These are phyloP conservation scores for Calyptomena viridis DNA, from an alignment of 2,113 vertebrate genomes.

Conservation along the genomic window DNA sequence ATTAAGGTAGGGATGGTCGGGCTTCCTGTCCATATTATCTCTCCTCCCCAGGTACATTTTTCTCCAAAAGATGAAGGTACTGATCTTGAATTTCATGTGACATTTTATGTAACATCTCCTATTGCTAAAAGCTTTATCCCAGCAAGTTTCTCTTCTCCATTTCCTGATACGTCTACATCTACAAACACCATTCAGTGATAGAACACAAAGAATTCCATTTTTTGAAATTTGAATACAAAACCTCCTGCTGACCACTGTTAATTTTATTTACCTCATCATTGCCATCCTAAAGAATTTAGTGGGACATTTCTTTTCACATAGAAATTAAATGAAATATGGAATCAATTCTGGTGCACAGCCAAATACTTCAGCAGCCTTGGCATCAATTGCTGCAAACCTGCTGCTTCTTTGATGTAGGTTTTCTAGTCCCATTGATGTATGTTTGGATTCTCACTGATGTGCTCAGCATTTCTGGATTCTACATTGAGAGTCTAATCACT, in stretches of 20 bases:
- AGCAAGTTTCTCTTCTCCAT: background rate
- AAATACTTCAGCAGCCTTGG: background rate
- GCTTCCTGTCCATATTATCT: background rate
- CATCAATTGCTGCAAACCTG: background rate
- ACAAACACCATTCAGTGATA: background rate
- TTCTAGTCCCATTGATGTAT: background rate
- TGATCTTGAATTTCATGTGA: background rate
- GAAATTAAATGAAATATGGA: background rate
- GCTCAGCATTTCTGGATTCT: background rate
- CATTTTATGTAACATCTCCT: background rate
- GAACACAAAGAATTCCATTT: background rate
- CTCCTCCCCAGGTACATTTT: background rate
- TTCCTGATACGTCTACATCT: background rate
- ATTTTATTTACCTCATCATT: background rate
- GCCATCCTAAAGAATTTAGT: background rate
- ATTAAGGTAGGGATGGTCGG: background rate
- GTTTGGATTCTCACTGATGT: background rate
- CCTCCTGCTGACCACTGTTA: background rate
- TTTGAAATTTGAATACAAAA: background rate
- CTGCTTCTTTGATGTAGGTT: background rate
- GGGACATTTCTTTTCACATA: background rate
- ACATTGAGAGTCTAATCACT: background rate
- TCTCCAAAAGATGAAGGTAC: background rate
- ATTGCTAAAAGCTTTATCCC: background rate
- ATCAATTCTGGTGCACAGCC: background rate